Base-by-base conservation (phyloP, 2,888 invertebrate genomes). In the Muschampia plurimacula region DNA sequence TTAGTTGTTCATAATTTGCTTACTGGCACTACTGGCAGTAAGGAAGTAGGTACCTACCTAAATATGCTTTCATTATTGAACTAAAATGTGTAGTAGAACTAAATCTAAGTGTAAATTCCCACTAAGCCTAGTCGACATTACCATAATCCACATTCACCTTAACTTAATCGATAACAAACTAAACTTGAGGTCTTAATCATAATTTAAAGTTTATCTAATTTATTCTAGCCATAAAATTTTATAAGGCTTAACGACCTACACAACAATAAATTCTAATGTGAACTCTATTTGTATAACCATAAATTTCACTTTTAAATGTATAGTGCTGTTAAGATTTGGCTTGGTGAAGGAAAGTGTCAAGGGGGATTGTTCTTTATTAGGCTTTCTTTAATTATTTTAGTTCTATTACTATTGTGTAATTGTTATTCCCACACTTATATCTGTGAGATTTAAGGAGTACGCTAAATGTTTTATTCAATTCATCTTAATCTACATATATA, bases 171-270 rank as follows among this genome's bases (percentile, higher is more conserved):
- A 69, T 69, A 69, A 63, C 36, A 49, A 7, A 55, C 36, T 65
- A 59, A 65, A 59, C 32, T 55, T 36, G n/a, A 32, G 55, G 64
- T 44, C 70, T 32, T 71, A 66, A 71, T 71, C 57, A 71, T 66
- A 71, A 66, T 66, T 70, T 70, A 65, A 49, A 70, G 55, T 70
- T 70, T 70, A 70, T 70, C 70, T 65, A 65, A 70, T 70, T 70
- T 70, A 70, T 70, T 36, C 64, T 70, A 59, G 44, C 36, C 57
- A 65, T 70, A 46, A 70, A 70, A 70, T 65, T 70, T 70, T 65
- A 70, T 65, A 65, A 57, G 41, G 64, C 52, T 57, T 70, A 70
- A 70, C 70, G 65, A 70, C 57, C 46, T 52, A 12, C 44, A 12
- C 12, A 46, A 12, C 13, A 46, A 8, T 60, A 15, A 0, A 12